Percentiles rank a stretch among this genome's conserved stretches.
Evolutionary conservation across 2,888 invertebrate genomes (phyloP).

Genomic region (Tineola bisselliella): DNA sequence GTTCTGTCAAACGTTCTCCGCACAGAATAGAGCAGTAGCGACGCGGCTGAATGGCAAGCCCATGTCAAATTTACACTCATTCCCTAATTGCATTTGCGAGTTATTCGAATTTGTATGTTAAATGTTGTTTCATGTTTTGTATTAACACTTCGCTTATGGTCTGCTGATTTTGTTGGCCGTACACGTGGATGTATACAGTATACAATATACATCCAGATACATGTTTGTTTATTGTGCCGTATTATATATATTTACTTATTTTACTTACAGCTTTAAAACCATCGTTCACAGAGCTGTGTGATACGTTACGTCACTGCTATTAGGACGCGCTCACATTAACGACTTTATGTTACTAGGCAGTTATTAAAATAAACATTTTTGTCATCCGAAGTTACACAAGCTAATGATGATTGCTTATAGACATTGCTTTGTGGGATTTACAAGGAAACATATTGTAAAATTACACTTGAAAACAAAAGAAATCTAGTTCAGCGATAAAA

Average conservation of each 20-base stretch:
- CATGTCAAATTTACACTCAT: conserved; percentile 48
- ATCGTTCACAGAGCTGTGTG: no score
- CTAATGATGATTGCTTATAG: no score
- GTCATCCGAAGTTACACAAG: no score
- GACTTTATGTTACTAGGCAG: no score
- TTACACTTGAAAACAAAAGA: not conserved
- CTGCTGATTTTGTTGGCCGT: not conserved
- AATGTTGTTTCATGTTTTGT: conserved; percentile 11
- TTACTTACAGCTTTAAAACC: no score
- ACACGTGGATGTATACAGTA: not conserved
- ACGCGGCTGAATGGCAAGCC: conserved; percentile 17
- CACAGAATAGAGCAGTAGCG: not conserved
- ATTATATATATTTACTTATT: not conserved
- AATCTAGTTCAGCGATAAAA: not conserved
- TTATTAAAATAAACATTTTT: no score
- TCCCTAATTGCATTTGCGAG: conserved; percentile 56
- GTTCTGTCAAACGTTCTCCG: no score
- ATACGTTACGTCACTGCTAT: no score
- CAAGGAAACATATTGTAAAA: not conserved
- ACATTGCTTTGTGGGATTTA: no score
- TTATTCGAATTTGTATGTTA: conserved; percentile 30
- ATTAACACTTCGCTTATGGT: conserved; percentile 7
- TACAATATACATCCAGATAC: not conserved
- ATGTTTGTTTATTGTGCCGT: not conserved
- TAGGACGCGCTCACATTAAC: no score